Evolutionary conservation across 2,888 invertebrate genomes (phyloP), one percentile per base, ranked within the genome.

Genomic region (Scrobipalpa costella): DNA sequence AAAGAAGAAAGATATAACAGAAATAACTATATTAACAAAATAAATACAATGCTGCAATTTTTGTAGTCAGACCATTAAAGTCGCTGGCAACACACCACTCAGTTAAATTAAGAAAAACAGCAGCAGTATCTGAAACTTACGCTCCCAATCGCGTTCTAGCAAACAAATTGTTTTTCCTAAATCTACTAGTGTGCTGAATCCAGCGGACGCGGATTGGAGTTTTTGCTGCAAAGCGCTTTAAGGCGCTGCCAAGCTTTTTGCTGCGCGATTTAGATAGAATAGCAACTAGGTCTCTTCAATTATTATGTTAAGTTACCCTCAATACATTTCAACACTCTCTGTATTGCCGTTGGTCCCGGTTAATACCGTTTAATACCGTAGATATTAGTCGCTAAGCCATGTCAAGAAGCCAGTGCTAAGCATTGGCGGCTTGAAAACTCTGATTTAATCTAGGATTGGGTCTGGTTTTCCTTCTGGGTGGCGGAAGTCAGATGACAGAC

Each of bases 161-260:
- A 55, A 55, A 55, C 55, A 34, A 55, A 15, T n/a, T 15, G 55
- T 34, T 55, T 55, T 55, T 34, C 33, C 34, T 55, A 15, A 55
- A 55, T 34, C 55, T 55, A 55, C 15, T 52, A 27, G 21, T 21
- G 27, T 13, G 21, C 15, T 44, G 44, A 44, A n/a, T 44, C 44
- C n/a, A 7, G 15, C n/a, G 5, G n/a, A 34, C 33, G n/a, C 27
- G 17, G 27, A 15, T 27, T 15, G 34, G 34, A 34, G 34, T 55
- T 55, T 55, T 55, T 55, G 34, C 34, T 55, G n/a, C 15, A 17
- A 13, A 55, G 3, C 55, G 34, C 15, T 55, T 13, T 34, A 17
- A 27, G 33, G 3, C 55, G n/a, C 11, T 55, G 55, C 55, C 55
- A 55, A 55, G 34, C 27, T 55, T 34, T 34, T 55, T 34, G 27